Percentiles rank a stretch among this genome's conserved stretches.
Evolutionary conservation across 1,140 invertebrate genomes (phyloP).

Genomic region (Orius insidiosus): DNA sequence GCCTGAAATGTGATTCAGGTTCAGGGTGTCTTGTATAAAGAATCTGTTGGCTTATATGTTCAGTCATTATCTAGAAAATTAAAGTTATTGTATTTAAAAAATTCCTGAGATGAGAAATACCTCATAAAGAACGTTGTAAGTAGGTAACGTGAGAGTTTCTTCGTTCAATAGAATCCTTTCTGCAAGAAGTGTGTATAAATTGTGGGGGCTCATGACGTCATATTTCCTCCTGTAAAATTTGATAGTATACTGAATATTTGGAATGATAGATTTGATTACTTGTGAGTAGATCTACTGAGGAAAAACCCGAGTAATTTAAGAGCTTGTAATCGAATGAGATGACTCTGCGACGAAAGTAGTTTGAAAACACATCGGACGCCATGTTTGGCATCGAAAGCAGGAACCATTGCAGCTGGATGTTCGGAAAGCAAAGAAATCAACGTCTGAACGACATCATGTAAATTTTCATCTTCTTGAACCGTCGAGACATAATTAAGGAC

Average conservation of each 20-base stretch:
- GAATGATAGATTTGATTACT: no score
- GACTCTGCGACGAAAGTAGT: constrained; percentile 82
- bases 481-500: constrained; percentile 80
- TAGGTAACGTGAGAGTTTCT: constrained; percentile 74
- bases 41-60: constrained; percentile 90
- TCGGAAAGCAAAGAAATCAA: constrained; percentile 93
- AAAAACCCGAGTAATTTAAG: constrained; percentile 92
- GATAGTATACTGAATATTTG: no score
- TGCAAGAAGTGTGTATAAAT: constrained; percentile 89
- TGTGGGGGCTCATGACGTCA: constrained; percentile 95
- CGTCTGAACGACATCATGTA: constrained; percentile 95
- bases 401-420: constrained; percentile 95
- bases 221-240: constrained; percentile 78
- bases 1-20: constrained; percentile 80
- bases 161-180: constrained; percentile 81
- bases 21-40: constrained; percentile 79
- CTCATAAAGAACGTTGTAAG: constrained; percentile 98
- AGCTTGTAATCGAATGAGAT: constrained; percentile 86
- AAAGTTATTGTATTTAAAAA: neutral
- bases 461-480: constrained; percentile 76
- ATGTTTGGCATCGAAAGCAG: constrained; percentile 93
- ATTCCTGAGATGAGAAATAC: constrained; percentile 24
- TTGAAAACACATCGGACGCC: constrained; percentile 95
- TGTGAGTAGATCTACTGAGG: constrained; percentile 84
- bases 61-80: constrained; percentile 65